phyloP scores from a whole-genome alignment of 2,113 vertebrate genomes.

The Lasiurus cinereus region DNA sequence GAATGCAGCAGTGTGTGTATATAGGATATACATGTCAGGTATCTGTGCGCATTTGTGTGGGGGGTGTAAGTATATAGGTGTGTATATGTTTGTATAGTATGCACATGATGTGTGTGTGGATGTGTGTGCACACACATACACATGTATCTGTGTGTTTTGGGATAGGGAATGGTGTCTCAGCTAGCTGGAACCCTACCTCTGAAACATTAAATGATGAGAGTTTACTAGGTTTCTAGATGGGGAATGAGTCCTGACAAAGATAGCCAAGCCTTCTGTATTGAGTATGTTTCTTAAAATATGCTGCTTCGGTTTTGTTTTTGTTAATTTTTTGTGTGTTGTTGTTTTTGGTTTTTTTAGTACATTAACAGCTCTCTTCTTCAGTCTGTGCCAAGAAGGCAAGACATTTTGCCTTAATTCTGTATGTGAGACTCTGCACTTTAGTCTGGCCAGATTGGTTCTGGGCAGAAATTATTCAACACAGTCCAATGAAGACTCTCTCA shows the following conservation, averaged over 20 bases:
- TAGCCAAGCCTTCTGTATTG: not conserved
- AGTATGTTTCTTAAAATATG: not conserved
- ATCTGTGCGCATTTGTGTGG: not conserved
- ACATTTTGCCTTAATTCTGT: not conserved
- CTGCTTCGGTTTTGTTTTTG: not conserved
- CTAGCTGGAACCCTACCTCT: not conserved
- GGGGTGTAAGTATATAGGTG: not conserved
- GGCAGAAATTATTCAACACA: not conserved
- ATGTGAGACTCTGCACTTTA: not conserved
- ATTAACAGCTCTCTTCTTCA: not conserved
- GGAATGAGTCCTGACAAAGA: not conserved
- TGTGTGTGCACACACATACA: too few species aligned
- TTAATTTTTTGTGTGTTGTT: too few species aligned
- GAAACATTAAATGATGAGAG: not conserved
- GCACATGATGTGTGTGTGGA: not conserved
- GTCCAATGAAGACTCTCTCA: not conserved
- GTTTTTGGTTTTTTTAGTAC: not conserved
- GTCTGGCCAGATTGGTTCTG: not conserved
- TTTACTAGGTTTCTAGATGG: not conserved
- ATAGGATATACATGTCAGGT: accelerated
- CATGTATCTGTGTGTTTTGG: not conserved
- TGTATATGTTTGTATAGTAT: not conserved
- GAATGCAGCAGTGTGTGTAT: not conserved
- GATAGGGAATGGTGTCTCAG: not conserved
- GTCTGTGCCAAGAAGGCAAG: not conserved